Evolutionary conservation across 2,113 vertebrate genomes (phyloP), one percentile per base, ranked within the genome.

Genomic region (Pollimyrus isidori): DNA sequence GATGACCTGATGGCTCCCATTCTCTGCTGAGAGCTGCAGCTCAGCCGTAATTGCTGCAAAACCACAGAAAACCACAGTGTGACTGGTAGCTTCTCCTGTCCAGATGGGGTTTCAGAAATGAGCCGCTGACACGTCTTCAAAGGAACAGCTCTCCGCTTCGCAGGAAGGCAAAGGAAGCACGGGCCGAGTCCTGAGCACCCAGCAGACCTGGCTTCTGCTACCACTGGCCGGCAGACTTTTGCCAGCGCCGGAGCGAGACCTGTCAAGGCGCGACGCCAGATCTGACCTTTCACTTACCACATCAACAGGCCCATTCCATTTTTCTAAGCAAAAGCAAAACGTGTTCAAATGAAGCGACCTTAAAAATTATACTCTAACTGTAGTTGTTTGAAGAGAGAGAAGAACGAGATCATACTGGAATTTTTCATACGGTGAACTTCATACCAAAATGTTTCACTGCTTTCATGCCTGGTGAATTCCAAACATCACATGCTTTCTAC

Each of bases 101-200:
- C 35, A 52, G 50, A 42, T 26, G n/a, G 26, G 10, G 26, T 50
- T 21, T 89, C 11, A 42, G 58, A 87, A 52, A 89, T 11, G 83
- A 73, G 26, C 84, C 23, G 26, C 80, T 65, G 73, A 15, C 84
- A 87, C 56, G 5, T 39, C 53, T 56, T 82, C 39, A 48, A 69
- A 50, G 53, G n/a, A 42, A 42, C 56, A 13, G 26, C 15, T 17
- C 42, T 50, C 92, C 90, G 89, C 56, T 88, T 91, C 90, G 52
- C 85, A 89, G 87, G 58, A 90, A 92, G 50, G 88, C 89, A 89
- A 80, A 92, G 91, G 90, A 91, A 90, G 69, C 87, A 88, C 88
- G 91, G 89, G 65, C 89, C 89, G 91, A 90, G 91, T 91, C 91
- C 19, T 45, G 26, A 80, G 73, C 13, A 42, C 15, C 35, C 13